These are phyloP conservation scores for Cryptocephalus primarius DNA, from an alignment of 2,888 invertebrate species.

Conservation along the genomic window DNA sequence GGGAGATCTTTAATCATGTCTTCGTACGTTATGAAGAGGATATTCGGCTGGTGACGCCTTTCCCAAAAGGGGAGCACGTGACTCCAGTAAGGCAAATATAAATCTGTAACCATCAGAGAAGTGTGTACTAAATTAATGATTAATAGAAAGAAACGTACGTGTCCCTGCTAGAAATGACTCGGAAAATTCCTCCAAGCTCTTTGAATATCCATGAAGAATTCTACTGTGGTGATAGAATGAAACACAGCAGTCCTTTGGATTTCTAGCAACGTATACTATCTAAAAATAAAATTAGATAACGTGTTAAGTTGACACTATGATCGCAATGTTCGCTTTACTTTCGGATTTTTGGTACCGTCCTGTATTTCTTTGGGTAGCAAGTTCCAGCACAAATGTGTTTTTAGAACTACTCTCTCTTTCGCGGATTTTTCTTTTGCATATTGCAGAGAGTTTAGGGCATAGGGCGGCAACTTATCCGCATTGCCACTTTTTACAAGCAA, in stretches of 20 bases:
- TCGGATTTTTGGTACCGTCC: background rate
- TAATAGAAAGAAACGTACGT: conserved; percentile 30
- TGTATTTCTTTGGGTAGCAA: background rate
- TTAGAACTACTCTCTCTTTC: background rate
- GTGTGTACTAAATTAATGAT: too few relatives aligned
- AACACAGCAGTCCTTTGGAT: conserved; percentile 60
- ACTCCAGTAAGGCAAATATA: conserved; percentile 26
- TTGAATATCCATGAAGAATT: conserved; percentile 44
- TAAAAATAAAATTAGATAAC: conserved; percentile 19
- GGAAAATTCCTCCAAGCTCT: conserved; percentile 47
- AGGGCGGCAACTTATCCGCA: too few relatives aligned
- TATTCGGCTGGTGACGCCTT: conserved; percentile 21
- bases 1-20: conserved; percentile 24
- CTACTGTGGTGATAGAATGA: conserved; percentile 59
- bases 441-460: too few relatives aligned
- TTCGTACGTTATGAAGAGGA: conserved; percentile 28
- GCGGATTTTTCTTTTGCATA: too few relatives aligned
- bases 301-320: background rate
- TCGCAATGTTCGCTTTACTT: background rate
- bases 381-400: background rate
- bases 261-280: conserved; percentile 61
- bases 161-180: conserved; percentile 49
- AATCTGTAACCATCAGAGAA: too few relatives aligned
- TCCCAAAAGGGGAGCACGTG: conserved; percentile 28
- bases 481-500: too few relatives aligned